Base-by-base conservation (phyloP, 2,113 vertebrate species). In the Cinclus mexicanus region DNA sequence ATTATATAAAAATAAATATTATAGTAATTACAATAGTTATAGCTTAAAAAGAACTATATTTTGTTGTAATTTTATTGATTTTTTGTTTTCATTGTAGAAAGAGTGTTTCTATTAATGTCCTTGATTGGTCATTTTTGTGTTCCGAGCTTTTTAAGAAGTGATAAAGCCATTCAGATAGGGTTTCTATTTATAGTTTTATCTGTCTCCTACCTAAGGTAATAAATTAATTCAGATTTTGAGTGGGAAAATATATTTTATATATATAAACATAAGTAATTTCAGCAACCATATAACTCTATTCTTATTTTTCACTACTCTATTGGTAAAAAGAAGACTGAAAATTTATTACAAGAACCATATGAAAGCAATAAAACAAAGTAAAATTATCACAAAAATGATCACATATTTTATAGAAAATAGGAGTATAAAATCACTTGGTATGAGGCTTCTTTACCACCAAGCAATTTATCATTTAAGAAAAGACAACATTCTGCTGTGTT, bases 321-420 rank as follows among this genome's bases (percentile, higher is more conserved):
- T 90, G 92, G 57, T 94, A 95, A 97, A 96, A 97, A 95, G 33
- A 83, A 96, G 61, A 47, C 71, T 93, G 75, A 93, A 85, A 97
- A 97, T 95, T 90, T 97, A 96, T 96, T 97, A 65, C 75, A 94
- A 84, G 72, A 55, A 95, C 75, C 83, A 84, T 89, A 94, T 63
- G 52, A 97, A 97, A 96, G 94, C 80, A 94, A 95, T 97, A 96
- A 96, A 96, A 95, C 95, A 83, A 94, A 94, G 41, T 94, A 85
- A 98, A 98, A 97, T 53, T 28, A 95, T 88, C 90, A 93, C 96
- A 97, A 97, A 98, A 91, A 37, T 78, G 97, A 96, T 96, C 95
- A 92, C 86, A 95, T 96, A 93, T 97, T 97, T 98, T 97, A 97
- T 76, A 96, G 92, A 95, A 98, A 97, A 97, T 16, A 93, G 87